Evolutionary conservation across 2,888 invertebrate genomes (phyloP).

Genomic region (Erannis defoliaria): DNA sequence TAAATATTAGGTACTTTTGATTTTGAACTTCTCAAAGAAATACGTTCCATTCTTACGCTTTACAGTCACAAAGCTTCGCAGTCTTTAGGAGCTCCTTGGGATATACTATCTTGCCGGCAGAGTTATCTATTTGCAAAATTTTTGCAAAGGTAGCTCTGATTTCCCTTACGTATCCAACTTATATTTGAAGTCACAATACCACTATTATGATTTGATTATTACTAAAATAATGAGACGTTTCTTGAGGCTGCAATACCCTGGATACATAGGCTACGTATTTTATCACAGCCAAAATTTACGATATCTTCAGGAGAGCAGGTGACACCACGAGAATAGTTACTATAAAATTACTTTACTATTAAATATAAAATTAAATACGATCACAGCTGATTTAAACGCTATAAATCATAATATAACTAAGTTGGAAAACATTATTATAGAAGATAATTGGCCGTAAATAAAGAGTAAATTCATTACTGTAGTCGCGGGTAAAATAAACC

Average conservation of each 20-base stretch:
- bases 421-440: neutral
- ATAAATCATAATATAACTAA: neutral
- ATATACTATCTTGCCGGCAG: slow-evolving; percentile 46
- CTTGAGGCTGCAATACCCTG: too few species aligned
- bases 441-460: slow-evolving; percentile 45
- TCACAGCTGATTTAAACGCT: neutral
- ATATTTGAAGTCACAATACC: too few species aligned
- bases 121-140: slow-evolving; percentile 46
- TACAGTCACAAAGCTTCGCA: slow-evolving; percentile 46
- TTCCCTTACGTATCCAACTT: slow-evolving; percentile 37
- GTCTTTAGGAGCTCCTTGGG: slow-evolving; percentile 45
- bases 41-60: slow-evolving; percentile 36
- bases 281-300: too few species aligned
- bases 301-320: too few species aligned
- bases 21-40: slow-evolving; percentile 37
- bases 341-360: too few species aligned
- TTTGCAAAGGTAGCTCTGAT: slow-evolving; percentile 38
- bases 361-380: too few species aligned
- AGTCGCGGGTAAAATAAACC: slow-evolving; percentile 60
- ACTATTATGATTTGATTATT: too few species aligned
- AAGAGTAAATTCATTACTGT: slow-evolving; percentile 63
- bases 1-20: slow-evolving; percentile 39
- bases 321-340: too few species aligned
- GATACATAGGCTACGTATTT: too few species aligned
- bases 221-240: too few species aligned